phyloP scores from a whole-genome alignment of 2,113 vertebrate genomes.

The Macroglossus sobrinus region DNA sequence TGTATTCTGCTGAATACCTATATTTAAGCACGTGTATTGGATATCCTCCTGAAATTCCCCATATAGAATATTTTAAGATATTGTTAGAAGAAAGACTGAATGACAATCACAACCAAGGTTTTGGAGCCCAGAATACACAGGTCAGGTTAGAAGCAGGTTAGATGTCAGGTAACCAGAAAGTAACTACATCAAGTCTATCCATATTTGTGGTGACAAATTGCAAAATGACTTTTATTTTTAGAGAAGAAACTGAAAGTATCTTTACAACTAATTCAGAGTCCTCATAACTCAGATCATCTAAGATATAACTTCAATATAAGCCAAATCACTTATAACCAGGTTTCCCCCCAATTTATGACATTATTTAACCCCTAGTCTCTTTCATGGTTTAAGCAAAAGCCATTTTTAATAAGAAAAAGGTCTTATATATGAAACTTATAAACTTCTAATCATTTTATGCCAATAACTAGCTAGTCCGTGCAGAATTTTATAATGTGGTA shows the following conservation, averaged over 20 bases:
- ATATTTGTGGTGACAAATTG: background rate
- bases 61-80: background rate
- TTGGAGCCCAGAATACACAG: background rate
- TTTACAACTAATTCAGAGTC: background rate
- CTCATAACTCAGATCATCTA: constrained; percentile 18
- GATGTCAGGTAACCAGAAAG: background rate
- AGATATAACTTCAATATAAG: constrained; percentile 53
- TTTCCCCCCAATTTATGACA: background rate
- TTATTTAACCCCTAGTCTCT: background rate
- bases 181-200: background rate
- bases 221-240: background rate
- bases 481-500: background rate
- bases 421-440: background rate
- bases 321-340: constrained; percentile 29
- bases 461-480: background rate
- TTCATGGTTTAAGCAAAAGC: constrained; percentile 34
- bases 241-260: background rate
- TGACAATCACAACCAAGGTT: background rate
- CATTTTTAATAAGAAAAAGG: constrained; percentile 54
- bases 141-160: background rate
- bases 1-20: background rate
- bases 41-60: background rate
- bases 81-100: background rate
- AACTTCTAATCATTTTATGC: background rate
- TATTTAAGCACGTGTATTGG: background rate